Base-by-base conservation (phyloP, 2,888 invertebrate species). In the Plebejus argus region DNA sequence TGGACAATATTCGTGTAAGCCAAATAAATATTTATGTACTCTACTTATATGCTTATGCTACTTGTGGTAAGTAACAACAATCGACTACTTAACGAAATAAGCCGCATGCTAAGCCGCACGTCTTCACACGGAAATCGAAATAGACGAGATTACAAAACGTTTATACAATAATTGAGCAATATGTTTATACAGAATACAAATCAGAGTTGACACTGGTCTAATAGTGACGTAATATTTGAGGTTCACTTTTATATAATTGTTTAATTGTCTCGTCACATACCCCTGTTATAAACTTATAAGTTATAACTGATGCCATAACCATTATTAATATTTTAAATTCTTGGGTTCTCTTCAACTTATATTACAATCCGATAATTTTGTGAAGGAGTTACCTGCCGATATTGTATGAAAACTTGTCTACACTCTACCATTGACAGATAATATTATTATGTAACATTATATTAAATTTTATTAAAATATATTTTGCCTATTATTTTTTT, bases 141-240 rank as follows among this genome's bases (percentile, higher is more conserved):
- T 66, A 66, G 28, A 66, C 23, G 28, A 28, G 18, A 66, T 66
- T 66, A 66, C 66, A 33, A 66, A 39, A 39, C 18, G 72, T 72
- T 72, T 72, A 39, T 20, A 72, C 39, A 72, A 72, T 72, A 23
- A 72, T 45, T 72, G 45, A 72, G 72, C 45, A 72, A 72, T 72
- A 72, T 72, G 72, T 72, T 72, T 45, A 72, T 23, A 28, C 53
- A 33, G 74, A 49, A 74, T 74, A 74, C 74, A 74, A 74, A 74
- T 74, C 28, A 74, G 74, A 53, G 18, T 49, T 74, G 74, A 74
- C 74, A 74, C 39, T 71, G 28, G 45, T 15, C 74, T 74, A 53
- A 28, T 53, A 20, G 74, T 74, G 23, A 18, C 18, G 74, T 23
- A 74, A 74, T 53, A 53, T 23, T 66, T 66, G 66, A 28, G 15